These are phyloP conservation scores for Pseudochaenichthys georgianus DNA, from an alignment of 2,797 vertebrate species.

Conservation along the genomic window DNA sequence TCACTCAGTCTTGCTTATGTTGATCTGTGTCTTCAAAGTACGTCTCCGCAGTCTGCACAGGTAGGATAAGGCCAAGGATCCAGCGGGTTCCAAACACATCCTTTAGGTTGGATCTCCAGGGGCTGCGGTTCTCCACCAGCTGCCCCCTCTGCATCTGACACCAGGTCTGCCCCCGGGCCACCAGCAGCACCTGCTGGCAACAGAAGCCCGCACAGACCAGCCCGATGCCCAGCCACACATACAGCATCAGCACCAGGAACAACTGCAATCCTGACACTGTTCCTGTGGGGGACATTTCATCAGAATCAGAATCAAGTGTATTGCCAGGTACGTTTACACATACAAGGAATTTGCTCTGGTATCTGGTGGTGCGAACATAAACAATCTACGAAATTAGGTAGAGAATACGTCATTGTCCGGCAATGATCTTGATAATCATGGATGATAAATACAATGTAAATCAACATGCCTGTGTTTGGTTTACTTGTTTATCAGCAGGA, in stretches of 20 bases:
- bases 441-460: not conserved
- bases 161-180: conserved; percentile 94
- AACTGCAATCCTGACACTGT: conserved; percentile 93
- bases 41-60: conserved; percentile 90
- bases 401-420: too few relatives aligned
- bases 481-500: too few relatives aligned
- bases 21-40: conserved; percentile 71
- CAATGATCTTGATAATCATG: not conserved
- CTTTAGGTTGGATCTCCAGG: conserved; percentile 92
- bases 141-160: conserved; percentile 92
- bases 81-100: conserved; percentile 97
- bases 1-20: conserved; percentile 81
- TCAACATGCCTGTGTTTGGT: not conserved
- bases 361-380: too few relatives aligned
- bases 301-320: too few relatives aligned
- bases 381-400: too few relatives aligned
- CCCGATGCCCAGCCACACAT: conserved; percentile 97
- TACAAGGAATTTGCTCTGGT: too few relatives aligned
- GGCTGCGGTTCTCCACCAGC: conserved; percentile 80
- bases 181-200: conserved; percentile 95
- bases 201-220: conserved; percentile 97
- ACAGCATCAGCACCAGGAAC: conserved; percentile 98
- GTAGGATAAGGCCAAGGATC: conserved; percentile 93
- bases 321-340: too few relatives aligned
- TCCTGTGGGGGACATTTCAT: conserved; percentile 79